These are phyloP conservation scores for Neoascia interrupta DNA, from an alignment of 2,888 invertebrate genomes.

Conservation along the genomic window DNA sequence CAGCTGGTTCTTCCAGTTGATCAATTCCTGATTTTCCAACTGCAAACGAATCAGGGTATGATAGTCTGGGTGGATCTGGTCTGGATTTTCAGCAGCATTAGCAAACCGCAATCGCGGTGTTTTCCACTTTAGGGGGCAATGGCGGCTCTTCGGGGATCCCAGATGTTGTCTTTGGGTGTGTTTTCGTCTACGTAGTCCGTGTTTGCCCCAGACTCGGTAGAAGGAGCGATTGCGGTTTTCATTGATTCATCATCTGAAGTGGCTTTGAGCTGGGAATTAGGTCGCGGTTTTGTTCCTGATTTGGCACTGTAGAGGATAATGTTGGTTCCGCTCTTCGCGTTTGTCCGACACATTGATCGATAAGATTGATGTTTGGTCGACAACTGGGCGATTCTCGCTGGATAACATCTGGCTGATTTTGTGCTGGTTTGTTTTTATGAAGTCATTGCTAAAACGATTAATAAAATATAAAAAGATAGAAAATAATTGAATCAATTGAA, in stretches of 20 bases:
- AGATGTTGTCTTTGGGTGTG: slow-evolving; percentile 70
- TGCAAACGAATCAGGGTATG: slow-evolving; percentile 82
- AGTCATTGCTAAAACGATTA: no score
- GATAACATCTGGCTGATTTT: no score
- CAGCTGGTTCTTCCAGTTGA: slow-evolving; percentile 85
- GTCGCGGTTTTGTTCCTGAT: slow-evolving; percentile 35
- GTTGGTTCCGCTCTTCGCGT: slow-evolving; percentile 87
- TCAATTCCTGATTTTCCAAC: slow-evolving; percentile 84
- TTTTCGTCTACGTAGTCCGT: no score
- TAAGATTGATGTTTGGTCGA: no score
- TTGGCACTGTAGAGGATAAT: slow-evolving; percentile 64
- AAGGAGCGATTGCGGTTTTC: slow-evolving; percentile 67
- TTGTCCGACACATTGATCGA: slow-evolving; percentile 90
- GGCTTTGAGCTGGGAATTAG: slow-evolving; percentile 66
- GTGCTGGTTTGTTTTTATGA: no score
- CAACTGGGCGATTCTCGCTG: no score
- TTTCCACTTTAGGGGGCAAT: slow-evolving; percentile 56
- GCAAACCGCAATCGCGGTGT: slow-evolving; percentile 75
- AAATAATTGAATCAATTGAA: no score
- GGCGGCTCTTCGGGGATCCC: slow-evolving; percentile 69
- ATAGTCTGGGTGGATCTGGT: slow-evolving; percentile 81
- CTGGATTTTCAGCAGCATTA: slow-evolving; percentile 82
- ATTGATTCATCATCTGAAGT: slow-evolving; percentile 72
- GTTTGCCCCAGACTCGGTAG: slow-evolving; percentile 71
- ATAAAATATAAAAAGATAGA: no score